These are phyloP conservation scores for Rousettus leschenaultii DNA, from an alignment of 2,113 vertebrate genomes.

Conservation along the genomic window DNA sequence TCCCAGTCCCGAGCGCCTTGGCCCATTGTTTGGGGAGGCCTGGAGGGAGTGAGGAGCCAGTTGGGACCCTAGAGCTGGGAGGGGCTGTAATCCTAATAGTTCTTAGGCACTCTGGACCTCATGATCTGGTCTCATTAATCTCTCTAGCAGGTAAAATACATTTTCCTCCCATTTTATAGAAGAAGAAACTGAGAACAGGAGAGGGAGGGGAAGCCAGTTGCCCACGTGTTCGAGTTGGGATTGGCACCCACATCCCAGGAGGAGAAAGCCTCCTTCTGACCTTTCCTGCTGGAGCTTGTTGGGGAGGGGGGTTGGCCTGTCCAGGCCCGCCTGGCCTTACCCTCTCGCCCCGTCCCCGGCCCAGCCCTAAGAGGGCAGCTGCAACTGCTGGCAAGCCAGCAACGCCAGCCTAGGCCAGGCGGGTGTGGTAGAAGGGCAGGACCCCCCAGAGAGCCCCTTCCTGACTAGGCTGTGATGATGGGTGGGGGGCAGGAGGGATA, in stretches of 20 bases:
- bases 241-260: neutral
- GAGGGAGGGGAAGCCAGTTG: neutral
- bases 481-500: neutral
- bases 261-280: neutral
- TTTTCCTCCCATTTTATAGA: neutral
- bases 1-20: neutral
- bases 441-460: slow-evolving; percentile 51
- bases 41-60: neutral
- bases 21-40: neutral
- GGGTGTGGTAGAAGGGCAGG: slow-evolving; percentile 53
- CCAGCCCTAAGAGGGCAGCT: slow-evolving; percentile 58
- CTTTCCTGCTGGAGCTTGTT: neutral
- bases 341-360: neutral
- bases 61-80: neutral
- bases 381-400: slow-evolving; percentile 53
- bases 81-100: neutral
- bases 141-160: neutral
- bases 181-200: neutral
- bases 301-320: neutral
- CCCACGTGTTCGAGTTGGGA: neutral
- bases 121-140: neutral
- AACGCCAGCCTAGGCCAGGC: neutral
- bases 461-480: neutral
- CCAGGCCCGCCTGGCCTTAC: slow-evolving; percentile 26
- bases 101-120: neutral